These are phyloP conservation scores for Drosophila orena DNA, from an alignment of 1,140 invertebrate genomes.

Conservation along the genomic window DNA sequence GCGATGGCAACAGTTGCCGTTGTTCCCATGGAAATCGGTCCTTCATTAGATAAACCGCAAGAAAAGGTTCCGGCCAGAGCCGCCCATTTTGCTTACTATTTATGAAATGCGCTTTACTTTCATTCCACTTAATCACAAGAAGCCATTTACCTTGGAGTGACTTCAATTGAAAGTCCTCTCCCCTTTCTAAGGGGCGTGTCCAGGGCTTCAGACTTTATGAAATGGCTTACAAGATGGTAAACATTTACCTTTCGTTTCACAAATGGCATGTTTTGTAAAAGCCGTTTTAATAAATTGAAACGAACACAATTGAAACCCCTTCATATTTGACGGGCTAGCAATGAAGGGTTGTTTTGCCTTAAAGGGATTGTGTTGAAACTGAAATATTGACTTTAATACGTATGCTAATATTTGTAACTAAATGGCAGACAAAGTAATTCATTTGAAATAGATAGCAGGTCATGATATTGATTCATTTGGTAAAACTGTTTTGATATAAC, in stretches of 20 bases:
- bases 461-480: no score
- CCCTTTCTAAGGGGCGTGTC: constrained; percentile 36
- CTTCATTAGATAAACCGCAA: constrained; percentile 54
- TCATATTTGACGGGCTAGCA: neutral
- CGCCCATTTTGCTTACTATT: constrained; percentile 36
- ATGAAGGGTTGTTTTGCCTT: neutral
- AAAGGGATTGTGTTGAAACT: neutral
- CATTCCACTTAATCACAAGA: constrained; percentile 54
- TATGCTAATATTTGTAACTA: neutral
- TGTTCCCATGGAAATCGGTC: constrained; percentile 65
- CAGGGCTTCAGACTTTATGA: constrained; percentile 4
- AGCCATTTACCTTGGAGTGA: constrained; percentile 55
- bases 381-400: neutral
- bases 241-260: constrained; percentile 8
- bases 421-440: no score
- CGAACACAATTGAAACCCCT: constrained; percentile 1
- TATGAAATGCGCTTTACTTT: constrained; percentile 61
- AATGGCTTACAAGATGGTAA: constrained; percentile 30
- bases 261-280: constrained; percentile 20
- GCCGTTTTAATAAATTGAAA: constrained; percentile 34
- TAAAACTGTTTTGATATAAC: neutral
- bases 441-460: no score
- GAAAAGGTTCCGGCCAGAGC: constrained; percentile 35
- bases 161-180: constrained; percentile 33
- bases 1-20: constrained; percentile 69